Evolutionary conservation across 92 coral and sea anemone species (phyloP), one percentile per base, ranked within the genome.

Genomic region (Anthopleura xanthogrammica): DNA sequence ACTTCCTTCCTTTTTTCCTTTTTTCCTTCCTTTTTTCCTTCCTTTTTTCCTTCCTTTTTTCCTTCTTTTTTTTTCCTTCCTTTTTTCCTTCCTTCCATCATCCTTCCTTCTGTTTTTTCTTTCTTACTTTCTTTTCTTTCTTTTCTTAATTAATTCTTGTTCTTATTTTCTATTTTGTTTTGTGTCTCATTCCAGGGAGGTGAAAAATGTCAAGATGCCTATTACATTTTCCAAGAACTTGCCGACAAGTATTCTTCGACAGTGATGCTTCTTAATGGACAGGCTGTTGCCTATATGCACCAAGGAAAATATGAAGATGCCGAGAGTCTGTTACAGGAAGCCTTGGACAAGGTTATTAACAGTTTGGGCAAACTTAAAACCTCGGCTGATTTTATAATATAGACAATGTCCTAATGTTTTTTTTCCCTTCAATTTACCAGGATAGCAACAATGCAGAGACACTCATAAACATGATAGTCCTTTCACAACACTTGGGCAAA

Each of bases 391-490:
- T 19, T 6, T 50, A 50, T 50, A 50, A 36, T 60, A 7, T n/a
- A 60, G 70, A 14, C 7, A 82, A 2, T 75, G 81, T 83, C 16
- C 46, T 24, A 12, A 16, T 42, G 16, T 77, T 58, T 17, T 19
- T 17, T 60, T 41, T 58, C 7, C 3, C 0, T 46, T 29, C 36
- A 41, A 39, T 74, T 84, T 86, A 62, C 20, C 71, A 96, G 99
- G 99, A 96, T 52, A 96, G 97, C 52, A 96, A 94, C 60, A 94
- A 94, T 89, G 94, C 99, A 12, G 99, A 96, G 82, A 96, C 98
- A 12, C 89, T 96, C 40, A 85, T 94, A n/a, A 96, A 96, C 84
- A 86, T 96, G 52, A 91, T 93, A 17, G 95, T 96, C 17, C 79
- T 96, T 83, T 96, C 99, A 16, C 99, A 96, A 75, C 93, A 96